These are phyloP conservation scores for Agonopterix heracliana DNA, from an alignment of 2,888 invertebrate species.

Conservation along the genomic window DNA sequence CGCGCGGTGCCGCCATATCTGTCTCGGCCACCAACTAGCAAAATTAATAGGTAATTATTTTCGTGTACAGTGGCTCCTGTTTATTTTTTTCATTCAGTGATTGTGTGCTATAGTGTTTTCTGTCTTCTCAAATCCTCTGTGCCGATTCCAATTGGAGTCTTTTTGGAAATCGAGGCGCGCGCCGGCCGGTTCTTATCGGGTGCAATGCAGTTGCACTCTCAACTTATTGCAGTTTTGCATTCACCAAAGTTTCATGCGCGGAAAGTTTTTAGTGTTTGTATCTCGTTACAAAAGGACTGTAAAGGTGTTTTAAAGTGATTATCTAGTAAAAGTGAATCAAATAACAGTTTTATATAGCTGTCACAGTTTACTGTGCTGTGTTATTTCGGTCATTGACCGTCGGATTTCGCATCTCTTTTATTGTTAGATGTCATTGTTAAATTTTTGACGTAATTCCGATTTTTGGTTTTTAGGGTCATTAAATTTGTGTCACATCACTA, in stretches of 20 bases:
- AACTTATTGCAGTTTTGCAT: constrained; percentile 77
- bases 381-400: constrained; percentile 77
- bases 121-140: constrained; percentile 42
- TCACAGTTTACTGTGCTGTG: constrained; percentile 65
- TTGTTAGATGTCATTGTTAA: constrained; percentile 46
- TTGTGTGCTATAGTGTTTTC: constrained; percentile 58
- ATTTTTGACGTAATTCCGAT: constrained; percentile 53
- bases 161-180: constrained; percentile 67
- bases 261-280: constrained; percentile 67
- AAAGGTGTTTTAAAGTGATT: constrained; percentile 63
- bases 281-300: constrained; percentile 45
- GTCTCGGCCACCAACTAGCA: constrained; percentile 77
- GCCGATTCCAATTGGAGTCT: constrained; percentile 66
- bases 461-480: constrained; percentile 61
- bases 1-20: constrained; percentile 82
- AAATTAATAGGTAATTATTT: constrained; percentile 78
- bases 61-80: constrained; percentile 62
- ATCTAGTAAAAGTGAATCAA: constrained; percentile 58
- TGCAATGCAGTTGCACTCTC: constrained; percentile 76
- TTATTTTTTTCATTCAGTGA: constrained; percentile 49
- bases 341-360: constrained; percentile 58
- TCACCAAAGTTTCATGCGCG: constrained; percentile 67
- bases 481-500: constrained; percentile 62
- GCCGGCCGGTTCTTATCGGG: constrained; percentile 76
- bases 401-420: constrained; percentile 67